Evolutionary conservation across 1,140 invertebrate species (phyloP), one percentile per base, ranked within the genome.

Genomic region (Neodiprion virginianus): DNA sequence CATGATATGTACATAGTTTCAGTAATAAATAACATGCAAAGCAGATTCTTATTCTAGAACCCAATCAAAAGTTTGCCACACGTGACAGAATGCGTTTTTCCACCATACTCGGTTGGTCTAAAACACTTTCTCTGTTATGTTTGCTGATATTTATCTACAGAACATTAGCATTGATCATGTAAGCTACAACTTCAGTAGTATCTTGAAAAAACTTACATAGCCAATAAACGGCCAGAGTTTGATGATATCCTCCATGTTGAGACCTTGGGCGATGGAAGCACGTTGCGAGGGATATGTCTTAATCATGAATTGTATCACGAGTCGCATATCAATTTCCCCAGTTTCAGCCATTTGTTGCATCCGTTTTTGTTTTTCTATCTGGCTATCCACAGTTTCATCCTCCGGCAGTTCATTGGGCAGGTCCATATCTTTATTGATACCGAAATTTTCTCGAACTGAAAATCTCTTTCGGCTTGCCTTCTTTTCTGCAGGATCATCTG

Each of bases 181-280:
- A 53, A 53, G 50, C 9, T 53, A 11, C 14, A 53, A 53, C 10
- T 53, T 53, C 14, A 1, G 14, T 53, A 53, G 10, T 53, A 53
- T 53, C 14, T 53, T 53, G 1, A 53, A 53, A 11, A 53, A 53
- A 53, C 50, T 53, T 53, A 53, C 50, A 14, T 53, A 53, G 14
- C 50, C 50, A 53, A 53, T 53, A 53, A 53, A 53, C 50, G 50
- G 50, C 50, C 50, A 53, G 14, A 53, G 50, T 53, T 53, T 53
- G 50, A 53, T 1, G 50, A 53, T 53, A 1, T 53, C 50, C 50
- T 53, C 50, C 50, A 53, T 53, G 14, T 1, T 53, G 50, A 14
- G 10, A 14, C 50, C 50, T 53, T 53, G 10, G 50, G 50, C 50
- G 50, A 53, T 53, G 14, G 50, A 53, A 14, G 50, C 50, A 53